Conservation (phyloP, 2,888 invertebrate species). For the Archaeoteleia sp. region DNA sequence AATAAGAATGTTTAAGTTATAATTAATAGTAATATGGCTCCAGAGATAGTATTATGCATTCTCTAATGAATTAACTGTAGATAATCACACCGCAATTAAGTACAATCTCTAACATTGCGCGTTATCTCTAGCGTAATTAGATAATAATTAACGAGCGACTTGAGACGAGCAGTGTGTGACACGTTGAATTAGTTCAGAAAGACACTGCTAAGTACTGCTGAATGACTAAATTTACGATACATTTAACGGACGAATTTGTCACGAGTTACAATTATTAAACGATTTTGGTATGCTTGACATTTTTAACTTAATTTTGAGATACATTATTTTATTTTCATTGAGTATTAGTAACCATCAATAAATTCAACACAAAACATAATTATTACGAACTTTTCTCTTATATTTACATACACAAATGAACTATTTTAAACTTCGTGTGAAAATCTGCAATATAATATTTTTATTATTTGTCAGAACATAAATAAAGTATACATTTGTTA, state of each 20-base stretch:
- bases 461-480: too few species aligned
- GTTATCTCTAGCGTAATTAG: conserved; percentile 42
- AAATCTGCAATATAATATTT: too few species aligned
- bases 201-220: conserved; percentile 39
- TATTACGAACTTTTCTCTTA: too few species aligned
- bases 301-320: too few species aligned
- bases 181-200: conserved; percentile 42
- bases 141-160: conserved; percentile 45
- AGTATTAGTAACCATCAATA: too few species aligned
- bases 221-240: conserved; percentile 38
- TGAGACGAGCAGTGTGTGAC: conserved; percentile 41
- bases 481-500: too few species aligned
- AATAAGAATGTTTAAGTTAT: background rate
- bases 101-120: conserved; percentile 39
- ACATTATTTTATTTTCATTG: too few species aligned
- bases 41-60: conserved; percentile 8
- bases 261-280: conserved; percentile 25
- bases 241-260: conserved; percentile 33
- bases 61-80: conserved; percentile 27
- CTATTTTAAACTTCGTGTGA: too few species aligned
- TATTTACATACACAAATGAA: too few species aligned
- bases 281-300: too few species aligned
- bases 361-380: too few species aligned
- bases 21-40: background rate
- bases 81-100: conserved; percentile 44